Evolutionary conservation across 2,888 invertebrate genomes (phyloP).

Genomic region (Neuroscelio doddi): DNA sequence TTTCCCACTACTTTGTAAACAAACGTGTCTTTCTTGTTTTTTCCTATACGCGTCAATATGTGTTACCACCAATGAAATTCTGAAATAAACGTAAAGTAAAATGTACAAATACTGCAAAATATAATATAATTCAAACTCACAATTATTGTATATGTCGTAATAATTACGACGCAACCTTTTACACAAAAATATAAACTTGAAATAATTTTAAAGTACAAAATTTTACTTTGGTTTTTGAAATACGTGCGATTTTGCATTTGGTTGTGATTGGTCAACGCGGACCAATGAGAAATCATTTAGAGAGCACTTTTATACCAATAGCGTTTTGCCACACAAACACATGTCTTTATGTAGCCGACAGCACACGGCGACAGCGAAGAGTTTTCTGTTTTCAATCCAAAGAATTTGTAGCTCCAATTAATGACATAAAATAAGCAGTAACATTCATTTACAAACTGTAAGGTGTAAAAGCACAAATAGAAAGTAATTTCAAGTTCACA

Average conservation of each 20-base stretch:
- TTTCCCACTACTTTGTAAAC: neutral
- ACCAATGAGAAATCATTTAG: slow-evolving; percentile 50
- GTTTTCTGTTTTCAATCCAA: slow-evolving; percentile 17
- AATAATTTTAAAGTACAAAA: too few species aligned
- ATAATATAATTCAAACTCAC: too few species aligned
- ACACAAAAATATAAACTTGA: too few species aligned
- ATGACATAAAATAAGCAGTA: slow-evolving; percentile 36
- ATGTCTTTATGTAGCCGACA: slow-evolving; percentile 45
- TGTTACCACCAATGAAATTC: too few species aligned
- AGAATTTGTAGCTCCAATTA: slow-evolving; percentile 2
- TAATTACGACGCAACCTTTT: too few species aligned
- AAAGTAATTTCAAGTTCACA: slow-evolving; percentile 26
- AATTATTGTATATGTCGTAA: too few species aligned
- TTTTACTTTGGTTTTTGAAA: slow-evolving; percentile 25
- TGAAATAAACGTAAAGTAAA: too few species aligned
- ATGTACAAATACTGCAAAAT: too few species aligned
- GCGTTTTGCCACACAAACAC: slow-evolving; percentile 66
- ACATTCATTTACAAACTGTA: slow-evolving; percentile 9
- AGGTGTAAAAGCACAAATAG: slow-evolving; percentile 21
- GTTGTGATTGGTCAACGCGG: slow-evolving; percentile 58
- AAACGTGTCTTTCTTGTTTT: too few species aligned
- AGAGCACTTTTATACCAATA: slow-evolving; percentile 54
- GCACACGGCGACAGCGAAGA: neutral
- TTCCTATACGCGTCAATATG: too few species aligned
- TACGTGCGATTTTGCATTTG: neutral